These are phyloP conservation scores for Meghimatium bilineatum DNA, from an alignment of 2,888 invertebrate species.

Conservation along the genomic window DNA sequence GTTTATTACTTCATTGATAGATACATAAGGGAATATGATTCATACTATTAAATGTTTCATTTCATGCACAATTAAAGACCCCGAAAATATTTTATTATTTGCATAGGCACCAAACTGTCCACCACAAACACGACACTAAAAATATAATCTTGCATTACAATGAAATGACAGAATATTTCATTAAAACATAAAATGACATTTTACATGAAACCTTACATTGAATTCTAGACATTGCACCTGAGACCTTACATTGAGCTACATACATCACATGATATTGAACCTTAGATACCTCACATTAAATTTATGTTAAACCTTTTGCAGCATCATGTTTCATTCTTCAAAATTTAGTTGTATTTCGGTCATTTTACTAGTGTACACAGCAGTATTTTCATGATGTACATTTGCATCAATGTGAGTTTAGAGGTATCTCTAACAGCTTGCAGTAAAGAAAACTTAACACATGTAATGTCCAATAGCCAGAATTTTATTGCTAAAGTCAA, in stretches of 20 bases:
- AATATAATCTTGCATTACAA: neutral
- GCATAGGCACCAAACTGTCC: constrained; percentile 22
- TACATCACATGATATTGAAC: neutral
- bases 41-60: constrained; percentile 14
- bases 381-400: too few species aligned
- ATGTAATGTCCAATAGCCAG: too few species aligned
- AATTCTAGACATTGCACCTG: neutral
- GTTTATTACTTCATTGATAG: constrained; percentile 19
- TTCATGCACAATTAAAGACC: constrained; percentile 20
- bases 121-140: neutral
- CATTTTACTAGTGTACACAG: too few species aligned
- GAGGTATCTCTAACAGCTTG: too few species aligned
- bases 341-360: too few species aligned
- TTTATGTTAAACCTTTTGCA: too few species aligned
- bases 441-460: too few species aligned
- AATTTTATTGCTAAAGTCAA: too few species aligned
- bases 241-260: neutral
- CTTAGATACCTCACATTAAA: neutral
- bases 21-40: constrained; percentile 28
- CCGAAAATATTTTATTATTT: constrained; percentile 1
- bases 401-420: too few species aligned
- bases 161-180: neutral
- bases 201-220: neutral
- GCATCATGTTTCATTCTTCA: too few species aligned
- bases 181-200: neutral